Evolutionary conservation across 2,888 invertebrate genomes (phyloP).

Genomic region (Ctena decussata): DNA sequence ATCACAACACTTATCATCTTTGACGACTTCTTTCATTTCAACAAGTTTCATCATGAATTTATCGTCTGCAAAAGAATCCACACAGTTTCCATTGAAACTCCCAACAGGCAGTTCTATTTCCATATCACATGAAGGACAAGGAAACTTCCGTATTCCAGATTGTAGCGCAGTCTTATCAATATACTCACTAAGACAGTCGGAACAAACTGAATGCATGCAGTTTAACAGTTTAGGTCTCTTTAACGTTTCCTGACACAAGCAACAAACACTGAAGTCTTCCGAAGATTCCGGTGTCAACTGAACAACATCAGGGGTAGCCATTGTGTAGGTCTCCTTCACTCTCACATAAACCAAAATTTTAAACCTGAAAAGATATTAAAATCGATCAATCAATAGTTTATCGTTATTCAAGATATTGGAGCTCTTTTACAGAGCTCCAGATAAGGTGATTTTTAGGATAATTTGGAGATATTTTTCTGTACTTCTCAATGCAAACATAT

Average conservation of each 20-base stretch:
- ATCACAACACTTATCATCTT: conserved; percentile 75
- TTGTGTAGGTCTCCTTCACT: background rate
- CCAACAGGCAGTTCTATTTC: conserved; percentile 67
- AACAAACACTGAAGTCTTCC: conserved; percentile 67
- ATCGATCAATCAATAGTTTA: background rate
- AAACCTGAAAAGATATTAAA: background rate
- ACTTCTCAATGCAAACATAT: no score
- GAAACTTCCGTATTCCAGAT: conserved; percentile 56
- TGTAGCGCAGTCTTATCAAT: conserved; percentile 55
- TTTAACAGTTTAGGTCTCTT: conserved; percentile 65
- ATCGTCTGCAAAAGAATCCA: conserved; percentile 69
- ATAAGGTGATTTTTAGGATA: no score
- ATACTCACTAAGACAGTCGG: conserved; percentile 66
- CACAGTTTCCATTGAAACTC: conserved; percentile 59
- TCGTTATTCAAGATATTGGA: no score
- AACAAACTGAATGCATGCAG: conserved; percentile 75
- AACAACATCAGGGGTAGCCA: conserved; percentile 66
- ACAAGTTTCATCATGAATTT: conserved; percentile 73
- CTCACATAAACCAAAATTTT: background rate
- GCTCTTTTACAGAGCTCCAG: no score
- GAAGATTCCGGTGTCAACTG: conserved; percentile 51
- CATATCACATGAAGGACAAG: conserved; percentile 74
- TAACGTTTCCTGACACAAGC: conserved; percentile 66
- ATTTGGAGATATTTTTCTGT: no score
- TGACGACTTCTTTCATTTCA: conserved; percentile 69